Evolutionary conservation across 2,797 vertebrate genomes (phyloP).

Genomic region (Gambusia yucatana): DNA sequence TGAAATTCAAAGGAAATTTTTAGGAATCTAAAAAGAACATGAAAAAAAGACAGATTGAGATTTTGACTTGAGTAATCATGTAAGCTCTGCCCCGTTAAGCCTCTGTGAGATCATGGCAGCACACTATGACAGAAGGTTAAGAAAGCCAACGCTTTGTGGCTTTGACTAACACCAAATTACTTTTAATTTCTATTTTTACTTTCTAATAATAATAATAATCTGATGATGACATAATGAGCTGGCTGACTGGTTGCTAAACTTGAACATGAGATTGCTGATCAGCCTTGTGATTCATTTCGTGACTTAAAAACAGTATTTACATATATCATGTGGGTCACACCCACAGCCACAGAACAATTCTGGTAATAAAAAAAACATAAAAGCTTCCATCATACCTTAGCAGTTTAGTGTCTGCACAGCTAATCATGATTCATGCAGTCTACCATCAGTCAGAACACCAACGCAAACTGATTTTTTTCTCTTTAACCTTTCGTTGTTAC

Average conservation of each 20-base stretch:
- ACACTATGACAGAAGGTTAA: not conserved
- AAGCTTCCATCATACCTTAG: not conserved
- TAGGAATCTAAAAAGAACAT: not conserved
- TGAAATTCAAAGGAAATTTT: not conserved
- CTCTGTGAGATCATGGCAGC: not conserved
- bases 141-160: not conserved
- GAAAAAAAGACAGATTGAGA: not conserved
- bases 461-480: not conserved
- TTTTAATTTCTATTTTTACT: not conserved
- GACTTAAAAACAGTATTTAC: slow-evolving; percentile 10
- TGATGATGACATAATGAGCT: not conserved
- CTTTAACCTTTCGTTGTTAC: not conserved
- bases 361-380: not conserved
- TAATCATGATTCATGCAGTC: not conserved
- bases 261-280: slow-evolving; percentile 11
- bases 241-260: slow-evolving; percentile 8
- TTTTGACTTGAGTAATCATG: not conserved
- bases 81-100: not conserved
- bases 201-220: not conserved
- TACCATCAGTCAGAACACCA: not conserved
- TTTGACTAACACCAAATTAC: not conserved
- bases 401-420: slow-evolving; percentile 3
- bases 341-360: not conserved
- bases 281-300: slow-evolving; percentile 20
- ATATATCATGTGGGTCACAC: not conserved